Evolutionary conservation across 2,888 invertebrate genomes (phyloP).

Genomic region (Trilocha varians): DNA sequence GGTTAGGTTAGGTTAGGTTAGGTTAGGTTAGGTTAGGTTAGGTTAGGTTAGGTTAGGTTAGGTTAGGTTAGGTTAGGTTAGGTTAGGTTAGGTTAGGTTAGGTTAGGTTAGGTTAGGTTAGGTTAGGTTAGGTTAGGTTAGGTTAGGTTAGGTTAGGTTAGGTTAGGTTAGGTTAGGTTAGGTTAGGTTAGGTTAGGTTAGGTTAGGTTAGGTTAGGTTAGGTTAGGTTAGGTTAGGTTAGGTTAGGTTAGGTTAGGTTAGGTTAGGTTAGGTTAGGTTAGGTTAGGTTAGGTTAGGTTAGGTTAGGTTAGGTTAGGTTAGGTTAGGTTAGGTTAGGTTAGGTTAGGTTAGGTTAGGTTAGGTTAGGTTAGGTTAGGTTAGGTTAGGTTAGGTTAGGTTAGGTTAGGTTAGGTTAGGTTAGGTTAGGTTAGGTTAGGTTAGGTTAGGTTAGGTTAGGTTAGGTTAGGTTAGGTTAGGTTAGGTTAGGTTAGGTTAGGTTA

Average conservation of each 20-base stretch:
- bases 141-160: slow-evolving; percentile 19
- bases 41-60: slow-evolving; percentile 9
- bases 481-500: slow-evolving; percentile 13
- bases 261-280: slow-evolving; percentile 8
- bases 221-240: slow-evolving; percentile 17
- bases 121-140: slow-evolving; percentile 16
- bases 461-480: slow-evolving; percentile 12
- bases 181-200: slow-evolving; percentile 11
- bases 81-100: slow-evolving; percentile 7
- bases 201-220: slow-evolving; percentile 10
- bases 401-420: slow-evolving; percentile 10
- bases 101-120: slow-evolving; percentile 9
- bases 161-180: slow-evolving; percentile 17
- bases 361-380: slow-evolving; percentile 11
- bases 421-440: slow-evolving; percentile 9
- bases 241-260: slow-evolving; percentile 13
- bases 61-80: slow-evolving; percentile 8
- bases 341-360: slow-evolving; percentile 9
- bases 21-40: slow-evolving; percentile 5
- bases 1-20: slow-evolving; percentile 7
- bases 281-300: slow-evolving; percentile 8
- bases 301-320: slow-evolving; percentile 8
- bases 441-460: slow-evolving; percentile 10
- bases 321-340: slow-evolving; percentile 8
- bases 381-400: slow-evolving; percentile 12